Evolutionary conservation across 2,113 vertebrate genomes (phyloP).

Genomic region (Eretmochelys imbricata): DNA sequence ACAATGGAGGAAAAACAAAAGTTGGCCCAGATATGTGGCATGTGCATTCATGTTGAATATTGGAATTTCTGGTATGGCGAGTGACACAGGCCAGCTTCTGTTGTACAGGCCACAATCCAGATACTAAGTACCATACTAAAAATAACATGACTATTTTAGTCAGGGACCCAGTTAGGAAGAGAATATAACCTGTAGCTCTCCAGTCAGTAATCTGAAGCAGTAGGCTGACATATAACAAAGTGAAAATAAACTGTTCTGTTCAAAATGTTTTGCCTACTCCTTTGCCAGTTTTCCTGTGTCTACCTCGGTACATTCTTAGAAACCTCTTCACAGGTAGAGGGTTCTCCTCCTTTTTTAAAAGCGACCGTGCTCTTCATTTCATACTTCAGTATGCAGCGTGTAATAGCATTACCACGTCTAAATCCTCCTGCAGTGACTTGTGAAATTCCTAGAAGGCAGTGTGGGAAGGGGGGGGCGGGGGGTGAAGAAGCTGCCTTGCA

Average conservation of each 20-base stretch:
- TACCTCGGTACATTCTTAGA: neutral
- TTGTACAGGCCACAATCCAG: constrained; percentile 68
- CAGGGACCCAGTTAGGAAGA: constrained; percentile 68
- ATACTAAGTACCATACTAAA: constrained; percentile 76
- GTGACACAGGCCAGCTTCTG: constrained; percentile 44
- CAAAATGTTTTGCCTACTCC: neutral
- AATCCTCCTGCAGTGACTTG: neutral
- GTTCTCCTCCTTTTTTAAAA: neutral
- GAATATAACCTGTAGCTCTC: constrained; percentile 69
- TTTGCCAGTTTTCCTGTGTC: neutral
- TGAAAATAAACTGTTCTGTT: neutral
- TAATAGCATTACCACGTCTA: constrained; percentile 44
- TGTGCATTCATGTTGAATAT: constrained; percentile 71
- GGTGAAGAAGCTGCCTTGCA: fast-evolving
- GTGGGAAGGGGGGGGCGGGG: neutral
- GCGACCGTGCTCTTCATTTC: neutral
- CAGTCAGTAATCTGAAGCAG: constrained; percentile 59
- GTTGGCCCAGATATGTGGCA: constrained; percentile 37
- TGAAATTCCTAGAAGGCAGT: constrained; percentile 70
- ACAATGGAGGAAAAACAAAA: constrained; percentile 33
- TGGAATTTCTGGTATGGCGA: constrained; percentile 51
- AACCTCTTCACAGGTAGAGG: neutral
- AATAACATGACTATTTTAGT: constrained; percentile 77
- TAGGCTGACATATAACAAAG: constrained; percentile 6
- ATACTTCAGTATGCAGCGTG: constrained; percentile 14